A percentile compares a stretch with the other conserved stretches of the same genome.
These are phyloP conservation scores for Martes martes DNA, from an alignment of 2,113 vertebrate species.

Conservation along the genomic window DNA sequence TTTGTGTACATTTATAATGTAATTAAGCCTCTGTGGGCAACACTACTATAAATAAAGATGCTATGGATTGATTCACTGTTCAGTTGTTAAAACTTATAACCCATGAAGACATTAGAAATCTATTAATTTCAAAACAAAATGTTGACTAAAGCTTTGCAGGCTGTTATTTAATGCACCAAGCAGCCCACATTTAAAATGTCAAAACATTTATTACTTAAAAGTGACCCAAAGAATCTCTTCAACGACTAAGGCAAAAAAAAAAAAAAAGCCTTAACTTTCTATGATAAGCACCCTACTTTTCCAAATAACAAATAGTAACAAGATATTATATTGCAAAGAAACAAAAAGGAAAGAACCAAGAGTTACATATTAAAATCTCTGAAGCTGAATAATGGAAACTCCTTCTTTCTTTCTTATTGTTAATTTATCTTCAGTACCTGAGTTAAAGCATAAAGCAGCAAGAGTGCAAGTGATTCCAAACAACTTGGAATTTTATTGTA, in stretches of 20 bases:
- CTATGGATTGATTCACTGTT: constrained; percentile 58
- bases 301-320: constrained; percentile 47
- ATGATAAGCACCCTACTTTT: constrained; percentile 62
- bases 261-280: neutral
- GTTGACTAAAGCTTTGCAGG: constrained; percentile 71
- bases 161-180: constrained; percentile 74
- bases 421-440: constrained; percentile 53
- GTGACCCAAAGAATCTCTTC: constrained; percentile 58
- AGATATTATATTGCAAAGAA: constrained; percentile 62
- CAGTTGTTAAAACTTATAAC: constrained; percentile 59
- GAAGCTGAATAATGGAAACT: constrained; percentile 35
- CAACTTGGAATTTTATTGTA: constrained; percentile 80
- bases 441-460: constrained; percentile 71
- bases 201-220: constrained; percentile 72
- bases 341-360: constrained; percentile 45
- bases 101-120: constrained; percentile 35
- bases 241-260: constrained; percentile 40
- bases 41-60: constrained; percentile 62
- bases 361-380: neutral
- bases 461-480: constrained; percentile 75
- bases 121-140: constrained; percentile 59
- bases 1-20: constrained; percentile 57
- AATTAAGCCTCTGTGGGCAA: constrained; percentile 77
- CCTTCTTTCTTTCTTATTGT: constrained; percentile 40
- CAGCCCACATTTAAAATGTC: constrained; percentile 61